phyloP scores from a whole-genome alignment of 2,888 invertebrate genomes.

The Limnephilus rhombicus region DNA sequence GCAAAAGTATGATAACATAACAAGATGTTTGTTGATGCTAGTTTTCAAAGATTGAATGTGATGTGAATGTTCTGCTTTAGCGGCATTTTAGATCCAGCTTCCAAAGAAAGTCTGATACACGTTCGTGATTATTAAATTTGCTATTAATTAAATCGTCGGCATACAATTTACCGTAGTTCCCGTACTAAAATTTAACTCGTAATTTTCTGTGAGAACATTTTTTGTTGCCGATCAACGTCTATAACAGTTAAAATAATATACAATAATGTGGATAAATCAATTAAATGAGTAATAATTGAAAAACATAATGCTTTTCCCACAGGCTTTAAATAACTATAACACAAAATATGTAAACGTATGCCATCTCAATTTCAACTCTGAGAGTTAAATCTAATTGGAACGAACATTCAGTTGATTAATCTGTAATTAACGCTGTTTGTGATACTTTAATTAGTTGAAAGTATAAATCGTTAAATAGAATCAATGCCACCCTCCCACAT shows the following conservation, averaged over 20 bases:
- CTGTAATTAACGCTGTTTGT: background rate
- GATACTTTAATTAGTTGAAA: background rate
- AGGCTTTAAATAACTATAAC: background rate
- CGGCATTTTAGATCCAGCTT: background rate
- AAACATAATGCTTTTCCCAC: constrained; percentile 8
- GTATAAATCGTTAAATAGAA: background rate
- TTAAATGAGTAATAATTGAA: constrained; percentile 3
- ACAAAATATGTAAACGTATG: background rate
- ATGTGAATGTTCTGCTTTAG: background rate
- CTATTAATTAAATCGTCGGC: background rate
- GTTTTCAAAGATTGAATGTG: background rate
- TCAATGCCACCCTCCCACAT: background rate
- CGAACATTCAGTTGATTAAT: background rate
- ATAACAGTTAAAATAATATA: background rate
- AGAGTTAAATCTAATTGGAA: background rate
- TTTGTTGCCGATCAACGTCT: background rate
- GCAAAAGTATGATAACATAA: too few species aligned
- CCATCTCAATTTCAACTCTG: background rate
- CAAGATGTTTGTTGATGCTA: background rate
- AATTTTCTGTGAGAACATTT: background rate
- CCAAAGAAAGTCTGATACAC: background rate
- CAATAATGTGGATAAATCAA: background rate
- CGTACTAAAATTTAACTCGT: background rate
- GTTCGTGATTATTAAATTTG: background rate
- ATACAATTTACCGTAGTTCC: background rate